Conservation (phyloP, 1,140 invertebrate species). For the Phymorhynchus buccinoides region DNA sequence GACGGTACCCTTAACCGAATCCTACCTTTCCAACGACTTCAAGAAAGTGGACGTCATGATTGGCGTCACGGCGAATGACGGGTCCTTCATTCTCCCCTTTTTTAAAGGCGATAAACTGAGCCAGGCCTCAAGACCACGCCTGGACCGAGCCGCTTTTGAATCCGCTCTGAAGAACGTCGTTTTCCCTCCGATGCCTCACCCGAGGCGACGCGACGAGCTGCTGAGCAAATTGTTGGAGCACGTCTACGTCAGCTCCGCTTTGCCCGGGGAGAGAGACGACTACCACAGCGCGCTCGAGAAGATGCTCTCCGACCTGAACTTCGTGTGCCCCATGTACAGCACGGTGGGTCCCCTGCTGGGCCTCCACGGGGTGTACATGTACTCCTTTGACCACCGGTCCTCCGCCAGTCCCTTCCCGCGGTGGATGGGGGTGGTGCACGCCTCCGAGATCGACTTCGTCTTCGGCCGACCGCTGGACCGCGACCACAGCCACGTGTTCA, state of each 20-base stretch:
- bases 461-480: slow-evolving; percentile 88
- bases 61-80: slow-evolving; percentile 93
- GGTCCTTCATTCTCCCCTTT: slow-evolving; percentile 48
- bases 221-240: neutral
- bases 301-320: slow-evolving; percentile 49
- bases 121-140: neutral
- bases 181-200: neutral
- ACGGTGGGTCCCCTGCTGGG: slow-evolving; percentile 38
- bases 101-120: neutral
- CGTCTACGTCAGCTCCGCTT: slow-evolving; percentile 39
- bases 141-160: neutral
- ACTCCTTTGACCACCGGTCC: slow-evolving; percentile 53
- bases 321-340: slow-evolving; percentile 56
- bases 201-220: neutral
- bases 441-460: slow-evolving; percentile 93
- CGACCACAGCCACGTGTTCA: slow-evolving; percentile 85
- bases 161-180: neutral
- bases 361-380: slow-evolving; percentile 50
- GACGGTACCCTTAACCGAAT: slow-evolving; percentile 3
- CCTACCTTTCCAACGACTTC: slow-evolving; percentile 20
- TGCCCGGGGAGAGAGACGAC: neutral
- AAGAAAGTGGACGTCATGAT: slow-evolving; percentile 74
- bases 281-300: slow-evolving; percentile 52
- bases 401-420: slow-evolving; percentile 87
- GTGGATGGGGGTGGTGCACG: slow-evolving; percentile 96